A percentile compares a stretch with the other conserved stretches of the same genome.
phyloP scores from a whole-genome alignment of 2,888 invertebrate species.

The Plagiodera versicolora region DNA sequence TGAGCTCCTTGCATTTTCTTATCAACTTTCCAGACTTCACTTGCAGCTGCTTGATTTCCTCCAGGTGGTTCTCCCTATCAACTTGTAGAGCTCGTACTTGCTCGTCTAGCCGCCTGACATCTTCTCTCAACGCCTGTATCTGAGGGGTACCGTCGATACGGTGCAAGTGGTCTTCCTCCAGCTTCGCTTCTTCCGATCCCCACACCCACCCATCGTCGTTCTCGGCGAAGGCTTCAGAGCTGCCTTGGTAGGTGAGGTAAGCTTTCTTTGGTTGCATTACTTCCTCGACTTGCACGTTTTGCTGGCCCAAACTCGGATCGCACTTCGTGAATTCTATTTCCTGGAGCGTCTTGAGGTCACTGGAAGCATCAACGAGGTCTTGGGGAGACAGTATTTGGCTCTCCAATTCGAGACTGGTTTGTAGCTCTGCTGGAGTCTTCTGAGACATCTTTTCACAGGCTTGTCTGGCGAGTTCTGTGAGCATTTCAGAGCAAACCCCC shows the following conservation, averaged over 20 bases:
- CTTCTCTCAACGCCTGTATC: slow-evolving; percentile 44
- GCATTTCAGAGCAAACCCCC: slow-evolving; percentile 49
- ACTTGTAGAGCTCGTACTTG: slow-evolving; percentile 62
- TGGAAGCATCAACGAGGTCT: slow-evolving; percentile 23
- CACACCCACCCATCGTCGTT: slow-evolving; percentile 67
- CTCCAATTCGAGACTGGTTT: slow-evolving; percentile 26
- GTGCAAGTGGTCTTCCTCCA: slow-evolving; percentile 56
- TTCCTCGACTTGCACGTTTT: slow-evolving; percentile 30
- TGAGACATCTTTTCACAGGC: slow-evolving; percentile 38
- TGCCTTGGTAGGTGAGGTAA: slow-evolving; percentile 47
- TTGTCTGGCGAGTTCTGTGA: slow-evolving; percentile 48
- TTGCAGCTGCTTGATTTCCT: slow-evolving; percentile 67
- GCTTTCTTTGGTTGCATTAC: slow-evolving; percentile 41
- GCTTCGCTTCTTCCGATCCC: slow-evolving; percentile 58
- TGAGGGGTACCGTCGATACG: slow-evolving; percentile 39
- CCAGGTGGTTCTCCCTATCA: slow-evolving; percentile 61
- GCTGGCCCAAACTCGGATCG: slow-evolving; percentile 26
- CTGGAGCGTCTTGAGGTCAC: slow-evolving; percentile 26
- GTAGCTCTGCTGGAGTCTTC: background rate
- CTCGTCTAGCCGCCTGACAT: slow-evolving; percentile 60
- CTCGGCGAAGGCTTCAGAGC: slow-evolving; percentile 43
- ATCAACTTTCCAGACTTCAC: slow-evolving; percentile 76
- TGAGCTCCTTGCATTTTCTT: slow-evolving; percentile 83
- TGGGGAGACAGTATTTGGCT: slow-evolving; percentile 34
- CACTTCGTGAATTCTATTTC: slow-evolving; percentile 35